Percentiles rank a stretch among this genome's conserved stretches.
phyloP scores from a whole-genome alignment of 2,113 vertebrate species.

The Neomonachus schauinslandi region DNA sequence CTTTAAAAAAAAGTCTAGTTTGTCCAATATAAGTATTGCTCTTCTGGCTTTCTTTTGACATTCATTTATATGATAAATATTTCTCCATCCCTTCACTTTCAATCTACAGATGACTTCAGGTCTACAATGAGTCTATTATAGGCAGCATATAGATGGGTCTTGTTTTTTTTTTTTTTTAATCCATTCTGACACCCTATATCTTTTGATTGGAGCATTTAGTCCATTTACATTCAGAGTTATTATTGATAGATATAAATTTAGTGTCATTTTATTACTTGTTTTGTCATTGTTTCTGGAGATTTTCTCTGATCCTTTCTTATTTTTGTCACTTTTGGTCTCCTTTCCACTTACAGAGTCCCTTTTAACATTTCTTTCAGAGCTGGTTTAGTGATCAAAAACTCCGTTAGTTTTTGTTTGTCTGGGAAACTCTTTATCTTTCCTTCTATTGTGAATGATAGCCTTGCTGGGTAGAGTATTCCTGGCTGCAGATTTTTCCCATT shows the following conservation, averaged over 20 bases:
- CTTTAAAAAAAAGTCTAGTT: not conserved
- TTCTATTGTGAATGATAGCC: too few relatives aligned
- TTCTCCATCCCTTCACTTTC: not conserved
- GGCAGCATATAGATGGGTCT: too few relatives aligned
- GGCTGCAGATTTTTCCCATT: too few relatives aligned
- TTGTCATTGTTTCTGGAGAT: not conserved
- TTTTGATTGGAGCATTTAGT: not conserved
- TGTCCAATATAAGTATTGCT: not conserved
- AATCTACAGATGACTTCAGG: not conserved
- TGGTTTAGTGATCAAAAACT: too few relatives aligned
- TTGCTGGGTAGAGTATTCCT: too few relatives aligned
- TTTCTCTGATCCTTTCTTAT: not conserved
- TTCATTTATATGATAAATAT: not conserved
- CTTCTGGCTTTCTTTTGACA: not conserved
- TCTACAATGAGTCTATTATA: not conserved
- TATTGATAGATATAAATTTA: not conserved
- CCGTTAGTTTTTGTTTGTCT: too few relatives aligned
- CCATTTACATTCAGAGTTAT: not conserved
- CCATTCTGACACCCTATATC: not conserved
- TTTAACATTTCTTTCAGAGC: too few relatives aligned
- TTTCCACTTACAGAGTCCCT: not conserved
- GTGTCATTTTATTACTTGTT: not conserved
- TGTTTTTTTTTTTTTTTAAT: too few relatives aligned
- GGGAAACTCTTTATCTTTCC: too few relatives aligned
- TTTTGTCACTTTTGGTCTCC: not conserved